phyloP scores from a whole-genome alignment of 2,888 invertebrate genomes.

The Tetropium fuscum region DNA sequence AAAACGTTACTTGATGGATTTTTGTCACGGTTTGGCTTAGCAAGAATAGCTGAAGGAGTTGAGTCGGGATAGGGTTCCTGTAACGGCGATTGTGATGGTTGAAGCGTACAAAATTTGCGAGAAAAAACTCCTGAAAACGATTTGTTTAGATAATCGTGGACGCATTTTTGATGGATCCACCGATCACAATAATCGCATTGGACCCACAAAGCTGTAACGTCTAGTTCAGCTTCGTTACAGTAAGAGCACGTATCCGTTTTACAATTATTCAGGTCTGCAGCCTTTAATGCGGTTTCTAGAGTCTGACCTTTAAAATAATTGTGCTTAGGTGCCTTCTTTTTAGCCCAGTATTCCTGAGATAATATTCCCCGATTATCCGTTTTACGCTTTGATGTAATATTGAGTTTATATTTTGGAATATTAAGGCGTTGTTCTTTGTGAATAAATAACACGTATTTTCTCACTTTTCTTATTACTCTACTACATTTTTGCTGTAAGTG shows the following conservation, averaged over 20 bases:
- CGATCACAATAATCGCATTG: conserved; percentile 24
- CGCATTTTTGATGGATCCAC: conserved; percentile 27
- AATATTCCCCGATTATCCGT: conserved; percentile 1
- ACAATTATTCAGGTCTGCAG: background rate
- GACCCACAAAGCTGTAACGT: conserved; percentile 21
- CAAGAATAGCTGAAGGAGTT: background rate
- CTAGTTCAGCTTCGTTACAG: conserved; percentile 15
- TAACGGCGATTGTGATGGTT: background rate
- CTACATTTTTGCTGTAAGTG: conserved; percentile 12
- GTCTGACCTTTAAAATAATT: conserved; percentile 11
- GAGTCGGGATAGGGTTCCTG: background rate
- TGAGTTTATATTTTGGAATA: conserved; percentile 2
- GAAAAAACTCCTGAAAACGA: conserved; percentile 10
- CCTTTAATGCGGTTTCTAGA: conserved; percentile 6
- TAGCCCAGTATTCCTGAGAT: conserved; percentile 18
- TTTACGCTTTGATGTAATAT: background rate
- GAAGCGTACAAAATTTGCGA: conserved; percentile 8
- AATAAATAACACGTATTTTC: conserved; percentile 18
- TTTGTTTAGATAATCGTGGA: conserved; percentile 3
- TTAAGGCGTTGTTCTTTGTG: conserved; percentile 4
- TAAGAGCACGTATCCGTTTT: conserved; percentile 18
- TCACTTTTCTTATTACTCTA: conserved; percentile 13
- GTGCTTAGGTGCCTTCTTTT: background rate
- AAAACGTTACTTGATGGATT: no score
- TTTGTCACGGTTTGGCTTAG: background rate